Conservation (phyloP, 2,888 invertebrate genomes). For the Lochmaea crataegi region DNA sequence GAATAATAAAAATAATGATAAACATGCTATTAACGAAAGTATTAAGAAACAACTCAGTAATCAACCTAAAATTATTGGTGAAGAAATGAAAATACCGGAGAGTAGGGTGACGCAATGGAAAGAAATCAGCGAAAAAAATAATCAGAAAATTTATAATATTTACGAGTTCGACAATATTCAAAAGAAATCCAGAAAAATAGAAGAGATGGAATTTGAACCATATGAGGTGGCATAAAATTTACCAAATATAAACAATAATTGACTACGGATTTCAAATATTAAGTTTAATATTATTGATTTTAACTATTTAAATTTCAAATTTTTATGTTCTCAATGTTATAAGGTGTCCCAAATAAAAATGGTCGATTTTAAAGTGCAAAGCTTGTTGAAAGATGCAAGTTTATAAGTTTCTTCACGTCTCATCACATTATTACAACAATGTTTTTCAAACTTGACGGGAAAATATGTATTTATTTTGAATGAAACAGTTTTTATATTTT, state of each 20-base stretch:
- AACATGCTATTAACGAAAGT: constrained; percentile 57
- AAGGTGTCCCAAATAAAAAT: no score
- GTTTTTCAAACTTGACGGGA: no score
- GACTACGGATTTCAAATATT: background rate
- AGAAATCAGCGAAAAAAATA: constrained; percentile 53
- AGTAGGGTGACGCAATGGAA: constrained; percentile 55
- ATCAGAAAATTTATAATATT: constrained; percentile 57
- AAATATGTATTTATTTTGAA: no score
- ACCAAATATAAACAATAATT: background rate
- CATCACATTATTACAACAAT: no score
- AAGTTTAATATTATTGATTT: background rate
- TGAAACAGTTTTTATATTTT: no score
- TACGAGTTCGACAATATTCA: constrained; percentile 69
- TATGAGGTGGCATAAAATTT: constrained; percentile 61
- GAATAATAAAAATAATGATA: constrained; percentile 43
- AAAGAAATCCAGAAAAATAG: constrained; percentile 72
- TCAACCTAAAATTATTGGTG: constrained; percentile 67
- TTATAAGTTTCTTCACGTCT: no score
- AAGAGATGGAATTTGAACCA: constrained; percentile 85
- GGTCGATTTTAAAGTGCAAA: no score
- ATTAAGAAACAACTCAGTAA: constrained; percentile 49
- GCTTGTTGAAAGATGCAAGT: no score
- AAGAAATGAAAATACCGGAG: constrained; percentile 65
- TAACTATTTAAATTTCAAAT: background rate
- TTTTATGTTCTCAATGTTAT: no score